Percentiles rank a stretch among this genome's conserved stretches.
Evolutionary conservation across 2,797 vertebrate genomes (phyloP).

Genomic region (Fistularia tabacaria): DNA sequence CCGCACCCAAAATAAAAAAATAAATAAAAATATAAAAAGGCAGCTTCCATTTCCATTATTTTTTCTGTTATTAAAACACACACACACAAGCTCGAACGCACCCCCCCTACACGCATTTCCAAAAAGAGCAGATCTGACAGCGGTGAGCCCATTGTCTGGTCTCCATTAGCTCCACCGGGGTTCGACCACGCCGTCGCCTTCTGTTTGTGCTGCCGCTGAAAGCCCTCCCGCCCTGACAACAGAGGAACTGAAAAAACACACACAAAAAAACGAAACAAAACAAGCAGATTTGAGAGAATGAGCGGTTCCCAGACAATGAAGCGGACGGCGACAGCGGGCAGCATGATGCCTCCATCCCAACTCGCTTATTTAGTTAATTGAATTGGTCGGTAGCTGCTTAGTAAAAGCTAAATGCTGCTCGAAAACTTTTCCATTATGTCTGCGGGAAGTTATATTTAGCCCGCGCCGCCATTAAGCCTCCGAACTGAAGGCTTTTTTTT

Average conservation of each 20-base stretch:
- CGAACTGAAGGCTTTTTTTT: conserved; percentile 40
- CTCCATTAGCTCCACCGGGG: conserved; percentile 44
- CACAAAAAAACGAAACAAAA: conserved; percentile 30
- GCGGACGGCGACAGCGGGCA: conserved; percentile 25
- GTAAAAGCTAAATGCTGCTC: conserved; percentile 30
- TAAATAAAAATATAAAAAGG: too few species aligned
- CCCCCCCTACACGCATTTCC: not conserved
- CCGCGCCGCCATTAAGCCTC: conserved; percentile 36
- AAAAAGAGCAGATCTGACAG: conserved; percentile 40
- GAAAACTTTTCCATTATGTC: conserved; percentile 30
- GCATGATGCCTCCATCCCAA: conserved; percentile 21
- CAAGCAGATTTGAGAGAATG: conserved; percentile 30
- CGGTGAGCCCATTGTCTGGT: conserved; percentile 40
- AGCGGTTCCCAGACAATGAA: conserved; percentile 33
- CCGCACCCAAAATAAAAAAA: too few species aligned
- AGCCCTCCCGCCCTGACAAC: conserved; percentile 35
- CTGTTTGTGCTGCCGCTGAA: conserved; percentile 38
- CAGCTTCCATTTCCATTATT: too few species aligned
- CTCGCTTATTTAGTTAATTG: conserved; percentile 35
- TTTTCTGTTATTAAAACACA: too few species aligned
- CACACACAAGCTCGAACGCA: conserved; percentile 4
- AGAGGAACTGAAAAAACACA: conserved; percentile 7
- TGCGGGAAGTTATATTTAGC: conserved; percentile 32
- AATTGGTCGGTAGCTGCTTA: conserved; percentile 17
- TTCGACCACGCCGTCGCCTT: conserved; percentile 33